Conservation (phyloP, 2,888 invertebrate genomes). For the Prenolepis imparis region DNA sequence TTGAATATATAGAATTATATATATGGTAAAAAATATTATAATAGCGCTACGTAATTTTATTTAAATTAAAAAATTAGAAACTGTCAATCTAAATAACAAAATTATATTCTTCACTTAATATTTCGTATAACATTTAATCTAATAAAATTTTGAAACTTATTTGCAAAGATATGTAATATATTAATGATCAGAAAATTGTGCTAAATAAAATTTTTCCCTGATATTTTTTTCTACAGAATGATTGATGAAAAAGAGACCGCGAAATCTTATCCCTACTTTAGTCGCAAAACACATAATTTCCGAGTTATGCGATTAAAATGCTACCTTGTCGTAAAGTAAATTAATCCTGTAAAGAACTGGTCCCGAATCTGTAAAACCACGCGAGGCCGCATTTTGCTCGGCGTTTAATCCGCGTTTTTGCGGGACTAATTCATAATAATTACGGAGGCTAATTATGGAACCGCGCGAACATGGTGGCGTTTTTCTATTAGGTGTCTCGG, state of each 20-base stretch:
- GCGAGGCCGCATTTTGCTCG: background rate
- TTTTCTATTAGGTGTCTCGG: background rate
- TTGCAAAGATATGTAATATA: background rate
- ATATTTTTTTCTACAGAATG: background rate
- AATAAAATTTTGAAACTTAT: background rate
- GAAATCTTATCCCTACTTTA: background rate
- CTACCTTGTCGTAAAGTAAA: background rate
- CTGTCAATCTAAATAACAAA: background rate
- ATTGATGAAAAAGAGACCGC: background rate
- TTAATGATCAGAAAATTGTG: background rate
- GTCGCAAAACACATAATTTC: background rate
- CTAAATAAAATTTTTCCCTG: background rate
- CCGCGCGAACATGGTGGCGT: background rate
- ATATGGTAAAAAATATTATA: too few relatives aligned
- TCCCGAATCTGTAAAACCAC: background rate
- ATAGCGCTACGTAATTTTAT: too few relatives aligned
- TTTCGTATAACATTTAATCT: background rate
- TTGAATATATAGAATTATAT: too few relatives aligned
- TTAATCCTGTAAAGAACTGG: background rate
- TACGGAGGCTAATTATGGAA: constrained; percentile 5
- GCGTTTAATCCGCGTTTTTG: background rate
- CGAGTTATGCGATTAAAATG: background rate
- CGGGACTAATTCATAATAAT: constrained; percentile 12
- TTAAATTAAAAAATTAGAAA: too few relatives aligned
- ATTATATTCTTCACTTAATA: background rate